Conservation (phyloP, 2,888 invertebrate species). For the Catocala sponsa region DNA sequence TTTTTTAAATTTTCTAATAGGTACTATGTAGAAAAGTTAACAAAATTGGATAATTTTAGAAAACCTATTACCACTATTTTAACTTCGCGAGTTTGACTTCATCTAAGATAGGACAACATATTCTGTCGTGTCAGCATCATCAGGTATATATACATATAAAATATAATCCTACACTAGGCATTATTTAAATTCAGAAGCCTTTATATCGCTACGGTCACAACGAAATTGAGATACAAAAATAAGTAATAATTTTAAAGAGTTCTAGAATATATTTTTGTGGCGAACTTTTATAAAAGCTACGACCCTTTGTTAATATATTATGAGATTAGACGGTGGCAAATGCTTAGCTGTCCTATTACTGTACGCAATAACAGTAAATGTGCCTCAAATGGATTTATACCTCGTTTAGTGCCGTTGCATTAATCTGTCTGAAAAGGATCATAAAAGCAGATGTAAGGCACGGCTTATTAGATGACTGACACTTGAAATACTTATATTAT, state of each 20-base stretch:
- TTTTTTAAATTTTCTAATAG: too few relatives aligned
- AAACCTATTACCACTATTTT: too few relatives aligned
- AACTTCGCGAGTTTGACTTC: too few relatives aligned
- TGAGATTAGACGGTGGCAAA: slow-evolving; percentile 5
- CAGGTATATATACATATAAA: too few relatives aligned
- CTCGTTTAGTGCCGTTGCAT: slow-evolving; percentile 15
- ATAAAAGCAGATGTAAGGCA: neutral
- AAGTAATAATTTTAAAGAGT: neutral
- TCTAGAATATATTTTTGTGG: neutral
- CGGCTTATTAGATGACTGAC: neutral
- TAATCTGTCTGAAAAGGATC: slow-evolving; percentile 1
- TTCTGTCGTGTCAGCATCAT: too few relatives aligned
- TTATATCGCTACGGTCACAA: too few relatives aligned
- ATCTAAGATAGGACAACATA: too few relatives aligned
- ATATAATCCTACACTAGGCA: too few relatives aligned
- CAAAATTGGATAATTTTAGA: too few relatives aligned
- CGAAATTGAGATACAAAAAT: too few relatives aligned
- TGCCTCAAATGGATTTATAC: slow-evolving; percentile 16
- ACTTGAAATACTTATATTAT: neutral
- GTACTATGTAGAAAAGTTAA: too few relatives aligned
- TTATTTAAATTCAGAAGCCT: too few relatives aligned
- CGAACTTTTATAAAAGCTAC: slow-evolving; percentile 11
- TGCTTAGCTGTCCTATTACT: slow-evolving; percentile 21
- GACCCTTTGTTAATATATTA: slow-evolving; percentile 8
- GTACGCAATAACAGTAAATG: slow-evolving; percentile 21